These are phyloP conservation scores for Ficedula albicollis DNA, from an alignment of 2,797 vertebrate species.

Conservation along the genomic window DNA sequence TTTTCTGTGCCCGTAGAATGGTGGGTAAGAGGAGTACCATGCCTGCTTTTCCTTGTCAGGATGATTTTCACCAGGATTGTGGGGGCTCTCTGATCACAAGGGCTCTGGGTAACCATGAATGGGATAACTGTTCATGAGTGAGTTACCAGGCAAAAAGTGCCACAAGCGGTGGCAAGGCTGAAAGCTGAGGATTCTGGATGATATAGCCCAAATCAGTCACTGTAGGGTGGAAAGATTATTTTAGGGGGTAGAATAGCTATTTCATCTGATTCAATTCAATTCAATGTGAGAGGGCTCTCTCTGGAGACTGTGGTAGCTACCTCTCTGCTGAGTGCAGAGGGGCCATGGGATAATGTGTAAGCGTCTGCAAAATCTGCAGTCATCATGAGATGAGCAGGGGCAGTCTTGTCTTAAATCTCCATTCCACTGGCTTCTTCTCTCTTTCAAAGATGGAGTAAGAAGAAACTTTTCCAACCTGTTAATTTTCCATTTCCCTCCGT, in stretches of 20 bases:
- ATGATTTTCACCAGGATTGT: background rate
- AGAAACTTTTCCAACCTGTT: background rate
- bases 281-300: background rate
- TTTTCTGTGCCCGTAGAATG: background rate
- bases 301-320: background rate
- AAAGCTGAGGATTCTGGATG: background rate
- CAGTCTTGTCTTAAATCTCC: background rate
- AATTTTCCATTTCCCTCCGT: background rate
- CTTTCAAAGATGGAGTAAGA: background rate
- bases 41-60: background rate
- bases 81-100: background rate
- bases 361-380: background rate
- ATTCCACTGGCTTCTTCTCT: background rate
- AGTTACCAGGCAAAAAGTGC: background rate
- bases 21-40: background rate
- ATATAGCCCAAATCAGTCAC: background rate
- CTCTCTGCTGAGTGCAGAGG: background rate
- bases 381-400: background rate
- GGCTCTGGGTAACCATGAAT: background rate
- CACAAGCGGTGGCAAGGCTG: rapidly evolving
- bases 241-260: background rate
- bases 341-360: background rate
- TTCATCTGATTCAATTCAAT: no score
- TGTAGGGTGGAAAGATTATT: background rate
- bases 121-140: background rate